Base-by-base conservation (phyloP, 2,113 vertebrate genomes). In the Cinclus mexicanus region DNA sequence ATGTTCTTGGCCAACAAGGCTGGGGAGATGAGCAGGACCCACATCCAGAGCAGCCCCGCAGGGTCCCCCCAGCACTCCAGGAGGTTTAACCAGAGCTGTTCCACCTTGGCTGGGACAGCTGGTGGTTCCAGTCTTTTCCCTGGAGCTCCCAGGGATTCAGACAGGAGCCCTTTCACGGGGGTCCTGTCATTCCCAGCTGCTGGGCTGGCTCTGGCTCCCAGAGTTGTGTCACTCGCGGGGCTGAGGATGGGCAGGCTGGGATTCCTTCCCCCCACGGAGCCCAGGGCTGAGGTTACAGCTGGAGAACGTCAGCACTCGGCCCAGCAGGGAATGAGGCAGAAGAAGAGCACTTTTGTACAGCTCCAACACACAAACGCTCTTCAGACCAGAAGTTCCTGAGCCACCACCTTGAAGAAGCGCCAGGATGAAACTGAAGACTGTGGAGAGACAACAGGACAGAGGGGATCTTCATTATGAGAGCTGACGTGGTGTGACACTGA, bases 261-360 rank as follows among this genome's bases (percentile, higher is more conserved):
- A 14, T 16, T 46, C 19, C 55, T 59, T 61, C 71, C 31, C 85
- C 44, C 59, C 23, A 35, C 12, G 20, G 23, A 9, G 6, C n/a
- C 37, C n/a, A 28, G 50, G 37, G 77, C 55, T 81, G 87, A 70
- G 31, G 59, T 57, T 64, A 33, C 6, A 3, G 59, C 60, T 56
- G 89, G 64, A 74, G 65, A 50, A 15, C 16, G 1, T 19, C 75
- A 37, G 39, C 39, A 9, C 49, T 17, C 6, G 8, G 85, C 41
- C 13, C 6, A 41, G 83, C 26, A 7, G 55, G 46, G 56, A 39
- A 11, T 0, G 33, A 35, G 71, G 56, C 1, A 0, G 22, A 42
- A 23, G 53, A 72, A n/a, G 63, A 74, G 42, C 9, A 41, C 65
- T 75, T 81, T 52, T 44, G 46, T 42, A 7, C 59, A 77, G 28